Conservation (phyloP, 2,888 invertebrate species). For the Augiades crinisus region DNA sequence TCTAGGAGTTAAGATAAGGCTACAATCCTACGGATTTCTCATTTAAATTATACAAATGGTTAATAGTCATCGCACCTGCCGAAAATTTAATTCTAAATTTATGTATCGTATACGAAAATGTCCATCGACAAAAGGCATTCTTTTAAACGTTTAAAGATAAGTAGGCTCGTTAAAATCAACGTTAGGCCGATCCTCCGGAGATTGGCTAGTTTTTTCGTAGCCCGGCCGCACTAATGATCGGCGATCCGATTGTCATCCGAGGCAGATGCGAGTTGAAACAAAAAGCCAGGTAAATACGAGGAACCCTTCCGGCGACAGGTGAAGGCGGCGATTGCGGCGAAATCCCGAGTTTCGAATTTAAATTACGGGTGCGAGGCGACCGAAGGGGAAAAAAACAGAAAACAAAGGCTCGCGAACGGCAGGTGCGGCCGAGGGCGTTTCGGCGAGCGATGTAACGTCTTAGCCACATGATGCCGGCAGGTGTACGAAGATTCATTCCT, state of each 20-base stretch:
- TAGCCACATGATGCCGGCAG: slow-evolving; percentile 79
- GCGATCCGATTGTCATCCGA: slow-evolving; percentile 64
- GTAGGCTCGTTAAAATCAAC: slow-evolving; percentile 49
- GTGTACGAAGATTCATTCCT: slow-evolving; percentile 72
- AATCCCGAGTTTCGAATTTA: slow-evolving; percentile 74
- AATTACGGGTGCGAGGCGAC: slow-evolving; percentile 68
- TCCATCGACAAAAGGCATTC: slow-evolving; percentile 30
- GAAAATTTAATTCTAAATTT: neutral
- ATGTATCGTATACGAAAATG: neutral
- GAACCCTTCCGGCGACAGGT: slow-evolving; percentile 81
- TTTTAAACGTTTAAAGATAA: slow-evolving; percentile 37
- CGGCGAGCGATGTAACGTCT: slow-evolving; percentile 76
- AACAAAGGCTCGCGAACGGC: slow-evolving; percentile 76
- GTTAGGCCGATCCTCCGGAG: slow-evolving; percentile 43
- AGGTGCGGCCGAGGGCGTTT: slow-evolving; percentile 58
- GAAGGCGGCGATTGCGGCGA: slow-evolving; percentile 72
- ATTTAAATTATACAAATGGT: neutral
- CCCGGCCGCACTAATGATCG: slow-evolving; percentile 57
- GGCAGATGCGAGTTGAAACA: slow-evolving; percentile 71
- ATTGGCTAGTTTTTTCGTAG: slow-evolving; percentile 50
- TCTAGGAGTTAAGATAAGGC: too few species aligned
- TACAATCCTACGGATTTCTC: too few species aligned
- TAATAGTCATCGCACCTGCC: neutral
- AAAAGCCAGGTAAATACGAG: slow-evolving; percentile 73
- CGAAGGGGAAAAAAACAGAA: slow-evolving; percentile 52